phyloP scores from a whole-genome alignment of 2,888 invertebrate genomes.

The Lysandra bellargus region DNA sequence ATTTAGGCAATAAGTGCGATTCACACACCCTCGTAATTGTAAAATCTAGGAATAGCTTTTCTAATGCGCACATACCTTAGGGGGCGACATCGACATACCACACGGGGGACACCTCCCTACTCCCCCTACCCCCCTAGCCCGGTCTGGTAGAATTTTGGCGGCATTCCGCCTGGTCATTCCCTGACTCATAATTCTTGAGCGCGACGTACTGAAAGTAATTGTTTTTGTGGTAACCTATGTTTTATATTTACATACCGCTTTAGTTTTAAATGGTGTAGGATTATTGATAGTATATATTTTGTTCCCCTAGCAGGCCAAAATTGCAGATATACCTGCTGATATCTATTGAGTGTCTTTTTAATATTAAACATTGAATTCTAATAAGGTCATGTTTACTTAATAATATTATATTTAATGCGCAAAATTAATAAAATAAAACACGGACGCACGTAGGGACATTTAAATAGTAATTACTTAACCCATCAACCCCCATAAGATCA shows the following conservation, averaged over 20 bases:
- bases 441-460: no score
- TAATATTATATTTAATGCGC: no score
- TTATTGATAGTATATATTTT: no score
- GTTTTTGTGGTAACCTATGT: conserved; percentile 50
- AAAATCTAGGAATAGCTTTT: conserved; percentile 31
- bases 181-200: conserved; percentile 66
- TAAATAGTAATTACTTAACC: no score
- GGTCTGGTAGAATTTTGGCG: conserved; percentile 56
- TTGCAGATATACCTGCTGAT: no score
- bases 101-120: conserved; percentile 41
- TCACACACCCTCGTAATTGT: conserved; percentile 24
- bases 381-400: no score
- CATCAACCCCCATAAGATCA: no score
- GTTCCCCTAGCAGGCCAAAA: no score
- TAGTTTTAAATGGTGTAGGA: background rate
- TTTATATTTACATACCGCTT: background rate
- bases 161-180: conserved; percentile 77
- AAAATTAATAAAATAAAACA: no score
- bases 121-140: conserved; percentile 37
- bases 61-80: conserved; percentile 57
- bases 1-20: conserved; percentile 7
- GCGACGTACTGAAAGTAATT: conserved; percentile 54
- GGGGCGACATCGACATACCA: conserved; percentile 38
- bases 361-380: no score
- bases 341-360: no score